phyloP scores from a whole-genome alignment of 2,113 vertebrate species.

The Leiothrix lutea region DNA sequence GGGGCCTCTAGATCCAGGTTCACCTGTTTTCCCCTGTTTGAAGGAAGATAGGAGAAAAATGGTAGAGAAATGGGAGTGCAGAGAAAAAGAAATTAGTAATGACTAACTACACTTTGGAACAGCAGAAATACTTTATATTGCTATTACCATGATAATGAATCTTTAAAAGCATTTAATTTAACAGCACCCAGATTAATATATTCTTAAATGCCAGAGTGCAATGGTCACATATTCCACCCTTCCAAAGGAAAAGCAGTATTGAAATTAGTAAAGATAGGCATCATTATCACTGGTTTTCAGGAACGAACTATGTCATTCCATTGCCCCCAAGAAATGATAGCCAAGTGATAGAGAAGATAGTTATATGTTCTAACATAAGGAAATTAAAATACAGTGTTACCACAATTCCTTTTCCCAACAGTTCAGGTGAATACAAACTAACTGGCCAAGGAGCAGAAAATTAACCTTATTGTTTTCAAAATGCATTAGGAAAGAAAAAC shows the following conservation, averaged over 20 bases:
- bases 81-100: slow-evolving; percentile 57
- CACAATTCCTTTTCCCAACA: background rate
- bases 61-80: slow-evolving; percentile 42
- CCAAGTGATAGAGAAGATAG: background rate
- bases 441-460: background rate
- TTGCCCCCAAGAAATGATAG: background rate
- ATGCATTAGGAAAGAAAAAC: background rate
- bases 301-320: background rate
- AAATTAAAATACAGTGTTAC: slow-evolving; percentile 33
- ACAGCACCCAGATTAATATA: background rate
- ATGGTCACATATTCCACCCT: background rate
- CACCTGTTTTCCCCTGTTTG: slow-evolving; percentile 89
- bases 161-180: background rate
- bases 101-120: background rate
- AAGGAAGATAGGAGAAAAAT: slow-evolving; percentile 45
- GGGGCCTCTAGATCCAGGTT: slow-evolving; percentile 86
- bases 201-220: background rate
- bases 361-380: background rate
- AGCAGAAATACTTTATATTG: slow-evolving; percentile 28
- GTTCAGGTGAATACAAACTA: background rate
- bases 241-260: background rate
- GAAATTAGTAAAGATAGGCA: background rate
- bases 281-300: background rate
- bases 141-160: background rate
- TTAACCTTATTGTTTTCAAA: background rate